phyloP scores from a whole-genome alignment of 2,113 vertebrate species.

The Patagioenas fasciata region DNA sequence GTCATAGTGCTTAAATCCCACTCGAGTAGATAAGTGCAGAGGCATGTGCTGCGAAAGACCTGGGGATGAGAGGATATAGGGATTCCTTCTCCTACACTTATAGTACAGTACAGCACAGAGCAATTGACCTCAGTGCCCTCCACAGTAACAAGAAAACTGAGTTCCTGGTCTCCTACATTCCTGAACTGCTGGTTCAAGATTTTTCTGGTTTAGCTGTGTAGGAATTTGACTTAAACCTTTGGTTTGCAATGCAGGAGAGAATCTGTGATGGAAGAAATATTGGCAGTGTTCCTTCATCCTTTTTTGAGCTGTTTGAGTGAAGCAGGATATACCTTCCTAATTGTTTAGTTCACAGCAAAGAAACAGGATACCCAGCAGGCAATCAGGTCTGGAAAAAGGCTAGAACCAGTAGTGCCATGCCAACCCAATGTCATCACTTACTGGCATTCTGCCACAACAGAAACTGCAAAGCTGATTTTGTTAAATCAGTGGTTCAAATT shows the following conservation, averaged over 20 bases:
- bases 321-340: neutral
- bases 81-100: neutral
- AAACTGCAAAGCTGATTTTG: neutral
- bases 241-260: neutral
- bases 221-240: neutral
- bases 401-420: neutral
- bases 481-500: neutral
- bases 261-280: neutral
- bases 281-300: neutral
- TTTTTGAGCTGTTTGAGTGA: neutral
- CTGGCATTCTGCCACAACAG: neutral
- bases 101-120: neutral
- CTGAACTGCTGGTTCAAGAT: neutral
- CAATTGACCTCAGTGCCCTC: neutral
- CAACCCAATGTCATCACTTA: neutral
- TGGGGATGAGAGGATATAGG: accelerated
- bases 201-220: neutral
- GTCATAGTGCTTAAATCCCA: neutral
- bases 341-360: neutral
- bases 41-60: neutral
- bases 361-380: neutral
- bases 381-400: slow-evolving; percentile 1
- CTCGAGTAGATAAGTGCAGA: neutral
- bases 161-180: neutral
- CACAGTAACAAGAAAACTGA: neutral